Percentiles rank a stretch among this genome's conserved stretches.
Evolutionary conservation across 2,113 vertebrate genomes (phyloP).

Genomic region (Indri indri): DNA sequence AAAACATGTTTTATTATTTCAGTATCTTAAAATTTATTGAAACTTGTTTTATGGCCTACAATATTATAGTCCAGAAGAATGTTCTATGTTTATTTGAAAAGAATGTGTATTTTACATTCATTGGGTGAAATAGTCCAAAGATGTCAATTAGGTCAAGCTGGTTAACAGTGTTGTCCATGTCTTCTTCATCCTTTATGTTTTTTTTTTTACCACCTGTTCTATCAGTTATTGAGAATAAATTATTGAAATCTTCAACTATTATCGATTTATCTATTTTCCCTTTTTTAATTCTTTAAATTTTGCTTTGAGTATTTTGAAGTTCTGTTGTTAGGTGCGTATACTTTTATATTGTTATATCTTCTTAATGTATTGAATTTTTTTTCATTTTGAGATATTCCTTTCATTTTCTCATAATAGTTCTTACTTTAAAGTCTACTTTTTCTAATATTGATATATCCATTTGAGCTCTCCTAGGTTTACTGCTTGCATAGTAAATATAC

Average conservation of each 20-base stretch:
- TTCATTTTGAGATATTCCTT: background rate
- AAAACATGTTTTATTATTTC: background rate
- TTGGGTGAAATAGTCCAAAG: background rate
- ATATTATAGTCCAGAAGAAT: background rate
- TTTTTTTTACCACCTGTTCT: background rate
- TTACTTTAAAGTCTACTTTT: background rate
- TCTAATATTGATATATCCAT: background rate
- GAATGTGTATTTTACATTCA: background rate
- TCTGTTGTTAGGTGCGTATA: background rate
- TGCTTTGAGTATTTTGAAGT: background rate
- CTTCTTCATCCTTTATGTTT: background rate
- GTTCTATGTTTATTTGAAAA: background rate
- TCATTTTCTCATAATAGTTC: background rate
- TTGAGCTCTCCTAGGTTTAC: background rate
- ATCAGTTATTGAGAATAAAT: background rate
- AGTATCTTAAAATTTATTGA: background rate
- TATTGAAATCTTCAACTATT: background rate
- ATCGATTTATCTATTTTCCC: background rate
- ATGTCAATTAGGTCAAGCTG: background rate
- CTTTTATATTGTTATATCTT: background rate
- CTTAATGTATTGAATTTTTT: background rate
- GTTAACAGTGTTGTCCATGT: background rate
- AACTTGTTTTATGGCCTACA: background rate
- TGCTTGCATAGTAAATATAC: background rate
- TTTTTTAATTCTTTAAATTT: background rate